Conservation (phyloP, 2,113 vertebrate species). For the Mesembrinibis cayennensis region DNA sequence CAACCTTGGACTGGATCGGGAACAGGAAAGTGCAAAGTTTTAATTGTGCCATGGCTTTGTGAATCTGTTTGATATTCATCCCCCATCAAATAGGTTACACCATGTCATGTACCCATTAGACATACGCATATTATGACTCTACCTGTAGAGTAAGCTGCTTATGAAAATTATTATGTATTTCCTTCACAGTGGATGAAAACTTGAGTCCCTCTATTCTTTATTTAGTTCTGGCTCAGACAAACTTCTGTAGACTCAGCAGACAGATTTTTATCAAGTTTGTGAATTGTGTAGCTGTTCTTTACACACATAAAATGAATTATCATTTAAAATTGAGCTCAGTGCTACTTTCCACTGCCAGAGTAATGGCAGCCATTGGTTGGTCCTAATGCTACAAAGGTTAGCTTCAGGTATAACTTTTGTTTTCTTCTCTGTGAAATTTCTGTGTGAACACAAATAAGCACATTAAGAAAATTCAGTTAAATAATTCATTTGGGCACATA, state of each 20-base stretch:
- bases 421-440: not conserved
- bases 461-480: not conserved
- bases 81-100: not conserved
- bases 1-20: not conserved
- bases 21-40: not conserved
- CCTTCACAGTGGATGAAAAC: not conserved
- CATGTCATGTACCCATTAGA: accelerated
- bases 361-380: not conserved
- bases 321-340: not conserved
- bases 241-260: not conserved
- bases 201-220: not conserved
- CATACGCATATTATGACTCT: not conserved
- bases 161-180: not conserved
- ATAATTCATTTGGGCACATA: not conserved
- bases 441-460: not conserved
- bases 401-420: not conserved
- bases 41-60: not conserved
- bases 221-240: not conserved
- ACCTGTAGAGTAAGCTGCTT: not conserved
- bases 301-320: too few relatives aligned
- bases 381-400: not conserved
- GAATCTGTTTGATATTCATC: not conserved
- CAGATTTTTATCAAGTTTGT: not conserved
- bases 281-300: not conserved
- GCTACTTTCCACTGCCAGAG: not conserved